Evolutionary conservation across 2,888 invertebrate genomes (phyloP), one percentile per base, ranked within the genome.

Genomic region (Spisula solida): DNA sequence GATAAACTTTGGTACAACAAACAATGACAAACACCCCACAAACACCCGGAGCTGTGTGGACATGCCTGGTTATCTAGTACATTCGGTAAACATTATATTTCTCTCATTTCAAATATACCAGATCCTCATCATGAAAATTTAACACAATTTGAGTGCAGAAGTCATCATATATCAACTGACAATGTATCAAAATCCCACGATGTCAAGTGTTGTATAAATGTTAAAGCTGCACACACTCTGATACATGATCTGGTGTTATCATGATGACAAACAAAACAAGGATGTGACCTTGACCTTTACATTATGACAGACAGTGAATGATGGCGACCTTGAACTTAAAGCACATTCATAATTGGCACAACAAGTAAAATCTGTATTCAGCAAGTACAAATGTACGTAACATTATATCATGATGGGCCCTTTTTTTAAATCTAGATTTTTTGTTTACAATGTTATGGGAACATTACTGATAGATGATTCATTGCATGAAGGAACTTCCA

Each of bases 141-240:
- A 29, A 75, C 31, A 75, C 75, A 75, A 75, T 75, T 75, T 34
- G 12, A 31, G 29, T 34, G 31, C 75, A 75, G 31, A 31, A 25
- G 34, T 75, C 34, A 14, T 31, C 1, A 31, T 75, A 75, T 31
- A 75, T 75, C 75, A 75, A 75, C 29, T 18, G 31, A 34, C 34
- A 18, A 18, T 34, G 31, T 34, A 75, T 16, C 75, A 75, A 31
- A 75, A 75, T 75, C 75, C 75, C 75, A 75, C 75, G 75, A 31
- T 75, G 75, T 75, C 75, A 75, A 75, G 75, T 75, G 75, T 34
- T 75, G 2, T 34, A 25, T 75, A 34, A 31, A 75, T 34, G 20
- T 34, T 75, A 75, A 75, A 75, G 41, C 34, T 34, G 75, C 75
- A 31, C 18, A 31, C 18, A 18, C 8, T 12, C 20, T 56, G 56